phyloP scores from a whole-genome alignment of 2,888 invertebrate species.

The Petrolisthes manimaculis region DNA sequence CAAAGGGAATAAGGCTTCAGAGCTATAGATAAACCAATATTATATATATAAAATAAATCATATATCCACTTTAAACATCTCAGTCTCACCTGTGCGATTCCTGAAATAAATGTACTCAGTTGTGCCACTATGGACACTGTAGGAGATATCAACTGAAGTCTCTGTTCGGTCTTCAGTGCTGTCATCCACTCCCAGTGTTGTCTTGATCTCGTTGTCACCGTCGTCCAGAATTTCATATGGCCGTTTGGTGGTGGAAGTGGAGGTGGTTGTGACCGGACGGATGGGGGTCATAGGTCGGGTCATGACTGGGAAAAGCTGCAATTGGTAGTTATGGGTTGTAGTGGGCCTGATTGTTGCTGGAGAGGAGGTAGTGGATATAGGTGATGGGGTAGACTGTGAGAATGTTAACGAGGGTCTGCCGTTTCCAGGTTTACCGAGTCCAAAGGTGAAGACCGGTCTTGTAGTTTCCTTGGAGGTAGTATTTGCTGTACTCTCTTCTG shows the following conservation, averaged over 20 bases:
- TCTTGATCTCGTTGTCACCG: constrained; percentile 58
- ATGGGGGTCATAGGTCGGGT: constrained; percentile 59
- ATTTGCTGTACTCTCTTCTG: neutral
- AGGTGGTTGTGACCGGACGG: constrained; percentile 17
- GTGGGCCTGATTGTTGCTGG: neutral
- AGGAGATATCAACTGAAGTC: constrained; percentile 63
- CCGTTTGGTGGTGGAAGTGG: neutral
- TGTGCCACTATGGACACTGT: constrained; percentile 54
- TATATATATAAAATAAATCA: neutral
- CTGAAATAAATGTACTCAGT: constrained; percentile 34
- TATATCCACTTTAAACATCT: neutral
- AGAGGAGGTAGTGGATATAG: constrained; percentile 2
- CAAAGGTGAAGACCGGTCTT: neutral
- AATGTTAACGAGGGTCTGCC: neutral
- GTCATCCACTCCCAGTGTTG: constrained; percentile 33
- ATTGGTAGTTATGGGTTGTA: constrained; percentile 38
- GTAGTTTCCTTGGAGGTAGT: neutral
- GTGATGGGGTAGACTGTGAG: neutral
- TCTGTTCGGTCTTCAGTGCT: constrained; percentile 48
- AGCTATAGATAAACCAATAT: neutral
- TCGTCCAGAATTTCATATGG: constrained; percentile 43
- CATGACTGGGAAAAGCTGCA: constrained; percentile 65
- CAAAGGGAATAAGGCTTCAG: too few relatives aligned
- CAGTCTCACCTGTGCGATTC: constrained; percentile 36
- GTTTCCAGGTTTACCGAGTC: neutral